Percentiles rank a stretch among this genome's conserved stretches.
phyloP scores from a whole-genome alignment of 2,888 invertebrate genomes.

The Allacma fusca region DNA sequence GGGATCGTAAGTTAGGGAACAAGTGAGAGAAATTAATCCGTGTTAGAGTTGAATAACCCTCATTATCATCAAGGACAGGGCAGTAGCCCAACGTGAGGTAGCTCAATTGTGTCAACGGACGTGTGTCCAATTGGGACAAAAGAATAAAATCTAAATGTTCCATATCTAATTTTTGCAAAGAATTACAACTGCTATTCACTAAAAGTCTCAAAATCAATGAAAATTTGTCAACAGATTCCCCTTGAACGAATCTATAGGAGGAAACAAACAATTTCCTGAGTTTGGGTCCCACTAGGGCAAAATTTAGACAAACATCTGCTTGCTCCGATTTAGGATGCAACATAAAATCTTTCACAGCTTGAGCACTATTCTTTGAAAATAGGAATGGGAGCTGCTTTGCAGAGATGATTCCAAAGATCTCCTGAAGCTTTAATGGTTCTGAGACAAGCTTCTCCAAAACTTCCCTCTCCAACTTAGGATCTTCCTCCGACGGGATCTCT shows the following conservation, averaged over 20 bases:
- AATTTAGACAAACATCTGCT: background rate
- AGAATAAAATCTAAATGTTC: background rate
- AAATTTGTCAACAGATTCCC: background rate
- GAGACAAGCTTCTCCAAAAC: background rate
- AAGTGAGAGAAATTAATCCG: background rate
- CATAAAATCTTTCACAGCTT: slow-evolving; percentile 10
- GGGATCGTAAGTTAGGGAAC: background rate
- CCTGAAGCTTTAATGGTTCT: background rate
- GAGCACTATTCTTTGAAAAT: background rate
- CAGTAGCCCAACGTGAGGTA: background rate
- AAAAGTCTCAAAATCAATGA: background rate
- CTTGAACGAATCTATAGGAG: background rate
- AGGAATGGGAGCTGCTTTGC: background rate
- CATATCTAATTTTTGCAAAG: background rate
- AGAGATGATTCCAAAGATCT: background rate
- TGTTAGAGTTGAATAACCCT: background rate
- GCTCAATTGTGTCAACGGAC: background rate
- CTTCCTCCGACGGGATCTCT: background rate
- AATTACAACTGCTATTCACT: slow-evolving; percentile 1
- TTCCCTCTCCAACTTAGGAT: slow-evolving; percentile 1
- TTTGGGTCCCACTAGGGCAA: background rate
- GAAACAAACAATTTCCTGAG: slow-evolving; percentile 4
- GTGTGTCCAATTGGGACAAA: background rate
- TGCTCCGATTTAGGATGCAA: background rate
- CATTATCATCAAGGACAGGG: background rate